Conservation (phyloP, 2,113 vertebrate genomes). For the Cryptomyrus ogoouensis region DNA sequence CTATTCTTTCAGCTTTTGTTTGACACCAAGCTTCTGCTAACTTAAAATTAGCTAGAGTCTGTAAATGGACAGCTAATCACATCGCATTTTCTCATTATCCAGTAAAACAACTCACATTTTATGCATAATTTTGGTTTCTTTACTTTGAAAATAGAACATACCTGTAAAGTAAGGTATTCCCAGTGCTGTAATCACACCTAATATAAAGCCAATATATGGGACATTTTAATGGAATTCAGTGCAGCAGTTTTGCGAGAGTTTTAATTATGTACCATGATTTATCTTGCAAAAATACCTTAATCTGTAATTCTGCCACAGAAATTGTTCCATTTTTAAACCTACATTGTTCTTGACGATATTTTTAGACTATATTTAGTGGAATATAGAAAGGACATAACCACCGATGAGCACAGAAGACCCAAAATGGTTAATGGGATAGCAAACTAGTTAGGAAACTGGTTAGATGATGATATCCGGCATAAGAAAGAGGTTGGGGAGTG, state of each 20-base stretch:
- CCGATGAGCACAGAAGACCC: neutral
- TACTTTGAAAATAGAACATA: neutral
- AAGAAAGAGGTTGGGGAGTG: neutral
- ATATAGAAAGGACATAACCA: neutral
- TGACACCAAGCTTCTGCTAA: neutral
- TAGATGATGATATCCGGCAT: neutral
- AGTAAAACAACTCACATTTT: neutral
- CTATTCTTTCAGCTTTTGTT: neutral
- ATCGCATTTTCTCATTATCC: neutral
- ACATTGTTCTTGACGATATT: neutral
- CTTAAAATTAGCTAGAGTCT: neutral
- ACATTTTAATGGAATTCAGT: neutral
- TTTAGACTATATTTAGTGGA: neutral
- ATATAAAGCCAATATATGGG: neutral
- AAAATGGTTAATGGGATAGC: neutral
- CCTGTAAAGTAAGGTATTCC: neutral
- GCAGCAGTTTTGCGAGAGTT: neutral
- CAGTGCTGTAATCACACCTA: conserved; percentile 2
- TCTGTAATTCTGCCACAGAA: neutral
- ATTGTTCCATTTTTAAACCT: neutral
- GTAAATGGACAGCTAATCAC: neutral
- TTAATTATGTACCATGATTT: neutral
- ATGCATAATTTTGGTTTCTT: neutral
- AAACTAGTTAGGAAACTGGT: neutral
- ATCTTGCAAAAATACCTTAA: neutral